phyloP scores from a whole-genome alignment of 2,113 vertebrate genomes.

The Colinus virginianus region DNA sequence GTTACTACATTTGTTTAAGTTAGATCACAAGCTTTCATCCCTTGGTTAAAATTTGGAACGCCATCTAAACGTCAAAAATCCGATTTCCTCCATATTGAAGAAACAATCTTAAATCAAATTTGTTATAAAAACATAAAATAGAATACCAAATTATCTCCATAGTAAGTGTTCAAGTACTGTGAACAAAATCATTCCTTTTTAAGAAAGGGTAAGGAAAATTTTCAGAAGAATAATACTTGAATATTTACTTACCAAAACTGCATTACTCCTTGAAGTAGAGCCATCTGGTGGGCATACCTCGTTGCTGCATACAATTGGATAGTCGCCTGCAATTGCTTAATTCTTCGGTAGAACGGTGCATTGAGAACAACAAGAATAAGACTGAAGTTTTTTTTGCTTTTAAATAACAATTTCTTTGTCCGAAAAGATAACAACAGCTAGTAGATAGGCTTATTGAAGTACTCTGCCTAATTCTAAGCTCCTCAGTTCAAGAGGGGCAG shows the following conservation, averaged over 20 bases:
- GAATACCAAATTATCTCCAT: neutral
- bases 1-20: neutral
- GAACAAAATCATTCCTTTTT: neutral
- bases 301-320: neutral
- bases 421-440: neutral
- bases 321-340: neutral
- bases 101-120: neutral
- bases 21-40: neutral
- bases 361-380: neutral
- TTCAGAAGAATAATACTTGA: neutral
- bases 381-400: neutral
- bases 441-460: neutral
- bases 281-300: neutral
- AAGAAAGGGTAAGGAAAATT: neutral
- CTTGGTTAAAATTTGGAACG: neutral
- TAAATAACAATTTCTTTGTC: neutral
- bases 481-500: too few species aligned
- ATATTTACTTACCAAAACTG: neutral
- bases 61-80: neutral
- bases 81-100: too few species aligned
- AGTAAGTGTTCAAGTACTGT: neutral
- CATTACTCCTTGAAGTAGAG: neutral
- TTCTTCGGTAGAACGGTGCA: neutral
- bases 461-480: too few species aligned
- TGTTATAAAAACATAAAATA: neutral